Evolutionary conservation across 23 tunicate genomes (phyloP).

Genomic region (Ciona savignyi): DNA sequence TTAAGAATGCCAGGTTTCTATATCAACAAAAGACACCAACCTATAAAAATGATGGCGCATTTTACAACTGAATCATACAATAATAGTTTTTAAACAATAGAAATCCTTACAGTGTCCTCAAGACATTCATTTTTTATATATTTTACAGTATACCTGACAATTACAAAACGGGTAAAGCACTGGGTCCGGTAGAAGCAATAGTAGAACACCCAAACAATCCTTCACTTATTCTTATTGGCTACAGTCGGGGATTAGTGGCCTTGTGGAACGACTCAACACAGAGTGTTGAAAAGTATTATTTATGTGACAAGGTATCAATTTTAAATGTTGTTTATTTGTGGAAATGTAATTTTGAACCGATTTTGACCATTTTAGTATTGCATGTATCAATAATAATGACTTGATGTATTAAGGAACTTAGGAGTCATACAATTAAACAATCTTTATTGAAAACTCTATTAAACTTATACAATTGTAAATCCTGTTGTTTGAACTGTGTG

Average conservation of each 20-base stretch:
- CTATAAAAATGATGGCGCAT: too few relatives aligned
- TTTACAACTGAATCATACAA: too few relatives aligned
- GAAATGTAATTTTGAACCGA: neutral
- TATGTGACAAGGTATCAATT: conserved; percentile 64
- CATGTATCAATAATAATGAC: neutral
- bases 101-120: too few relatives aligned
- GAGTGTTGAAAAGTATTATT: conserved; percentile 52
- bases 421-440: too few relatives aligned
- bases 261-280: conserved; percentile 69
- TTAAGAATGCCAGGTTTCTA: too few relatives aligned
- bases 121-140: neutral
- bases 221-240: conserved; percentile 62
- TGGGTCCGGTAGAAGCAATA: conserved; percentile 93
- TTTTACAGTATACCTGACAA: conserved; percentile 67
- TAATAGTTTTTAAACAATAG: too few relatives aligned
- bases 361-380: neutral
- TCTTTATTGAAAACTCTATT: too few relatives aligned
- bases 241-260: conserved; percentile 67
- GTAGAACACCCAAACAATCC: conserved; percentile 70
- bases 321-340: neutral
- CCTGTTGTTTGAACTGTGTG: neutral
- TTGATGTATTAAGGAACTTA: neutral
- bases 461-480: neutral
- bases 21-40: too few relatives aligned
- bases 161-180: conserved; percentile 83